These are phyloP conservation scores for Holocentrus rufus DNA, from an alignment of 2,797 vertebrate genomes.

Conservation along the genomic window DNA sequence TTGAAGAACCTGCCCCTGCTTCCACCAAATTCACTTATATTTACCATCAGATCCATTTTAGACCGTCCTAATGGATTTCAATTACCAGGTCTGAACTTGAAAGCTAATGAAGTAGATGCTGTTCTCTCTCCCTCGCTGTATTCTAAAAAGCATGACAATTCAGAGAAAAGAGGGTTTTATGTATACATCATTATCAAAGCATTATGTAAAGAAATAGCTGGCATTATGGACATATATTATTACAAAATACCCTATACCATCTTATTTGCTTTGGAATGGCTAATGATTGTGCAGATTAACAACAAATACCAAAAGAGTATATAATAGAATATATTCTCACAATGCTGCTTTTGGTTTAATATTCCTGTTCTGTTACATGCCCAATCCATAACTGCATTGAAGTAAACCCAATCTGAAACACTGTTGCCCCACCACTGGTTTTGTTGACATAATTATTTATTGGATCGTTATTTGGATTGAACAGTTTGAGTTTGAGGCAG, in stretches of 20 bases:
- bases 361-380: background rate
- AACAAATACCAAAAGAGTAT: conserved; percentile 22
- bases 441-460: background rate
- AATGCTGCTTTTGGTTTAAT: background rate
- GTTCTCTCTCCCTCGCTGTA: conserved; percentile 57
- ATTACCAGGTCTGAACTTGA: conserved; percentile 77
- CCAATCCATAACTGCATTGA: background rate
- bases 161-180: conserved; percentile 66
- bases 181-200: conserved; percentile 74
- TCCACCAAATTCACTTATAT: conserved; percentile 89
- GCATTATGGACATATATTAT: conserved; percentile 32
- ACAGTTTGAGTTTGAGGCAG: too few relatives aligned
- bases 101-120: conserved; percentile 74
- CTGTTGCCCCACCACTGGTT: background rate
- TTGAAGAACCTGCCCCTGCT: conserved; percentile 82
- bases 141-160: conserved; percentile 71
- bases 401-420: background rate
- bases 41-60: conserved; percentile 83
- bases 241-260: conserved; percentile 32
- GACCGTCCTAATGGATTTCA: conserved; percentile 82
- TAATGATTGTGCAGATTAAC: conserved; percentile 36
- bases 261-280: conserved; percentile 17
- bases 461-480: conserved; percentile 18
- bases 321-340: conserved; percentile 12
- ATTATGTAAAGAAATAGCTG: conserved; percentile 40